These are phyloP conservation scores for Synanthedon myopaeformis DNA, from an alignment of 2,888 invertebrate genomes.

Conservation along the genomic window DNA sequence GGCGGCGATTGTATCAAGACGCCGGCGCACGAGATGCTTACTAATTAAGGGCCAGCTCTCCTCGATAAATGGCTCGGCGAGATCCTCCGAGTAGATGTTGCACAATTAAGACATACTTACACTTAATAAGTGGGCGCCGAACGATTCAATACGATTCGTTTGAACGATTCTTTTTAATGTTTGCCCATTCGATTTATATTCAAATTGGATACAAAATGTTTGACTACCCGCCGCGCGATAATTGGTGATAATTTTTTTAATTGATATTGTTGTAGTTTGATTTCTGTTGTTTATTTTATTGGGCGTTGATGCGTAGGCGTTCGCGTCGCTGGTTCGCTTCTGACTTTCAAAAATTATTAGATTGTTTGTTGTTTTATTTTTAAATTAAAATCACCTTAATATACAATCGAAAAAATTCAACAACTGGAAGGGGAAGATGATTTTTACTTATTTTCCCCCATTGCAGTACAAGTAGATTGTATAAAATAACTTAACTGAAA, in stretches of 20 bases:
- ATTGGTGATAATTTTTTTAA: slow-evolving; percentile 56
- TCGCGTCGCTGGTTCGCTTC: not conserved
- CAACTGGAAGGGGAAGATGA: no score
- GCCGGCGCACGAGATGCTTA: slow-evolving; percentile 46
- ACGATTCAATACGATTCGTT: slow-evolving; percentile 29
- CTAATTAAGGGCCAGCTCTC: slow-evolving; percentile 52
- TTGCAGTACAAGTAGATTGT: no score
- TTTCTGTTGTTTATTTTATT: slow-evolving; percentile 2
- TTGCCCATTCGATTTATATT: slow-evolving; percentile 44
- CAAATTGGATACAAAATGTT: slow-evolving; percentile 45
- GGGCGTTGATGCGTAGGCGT: not conserved
- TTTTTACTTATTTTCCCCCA: no score
- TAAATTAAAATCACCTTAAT: no score
- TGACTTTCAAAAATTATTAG: not conserved
- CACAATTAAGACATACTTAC: slow-evolving; percentile 53
- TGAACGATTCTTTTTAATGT: slow-evolving; percentile 31
- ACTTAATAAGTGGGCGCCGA: slow-evolving; percentile 34
- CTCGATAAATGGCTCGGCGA: slow-evolving; percentile 24
- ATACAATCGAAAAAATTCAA: no score
- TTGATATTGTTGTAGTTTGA: slow-evolving; percentile 27
- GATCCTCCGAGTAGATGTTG: slow-evolving; percentile 26
- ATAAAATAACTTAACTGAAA: no score
- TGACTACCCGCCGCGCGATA: slow-evolving; percentile 43
- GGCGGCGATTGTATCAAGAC: slow-evolving; percentile 45
- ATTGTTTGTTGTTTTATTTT: no score